These are phyloP conservation scores for Drosophila oshimai DNA, from an alignment of 1,140 invertebrate genomes.

Conservation along the genomic window DNA sequence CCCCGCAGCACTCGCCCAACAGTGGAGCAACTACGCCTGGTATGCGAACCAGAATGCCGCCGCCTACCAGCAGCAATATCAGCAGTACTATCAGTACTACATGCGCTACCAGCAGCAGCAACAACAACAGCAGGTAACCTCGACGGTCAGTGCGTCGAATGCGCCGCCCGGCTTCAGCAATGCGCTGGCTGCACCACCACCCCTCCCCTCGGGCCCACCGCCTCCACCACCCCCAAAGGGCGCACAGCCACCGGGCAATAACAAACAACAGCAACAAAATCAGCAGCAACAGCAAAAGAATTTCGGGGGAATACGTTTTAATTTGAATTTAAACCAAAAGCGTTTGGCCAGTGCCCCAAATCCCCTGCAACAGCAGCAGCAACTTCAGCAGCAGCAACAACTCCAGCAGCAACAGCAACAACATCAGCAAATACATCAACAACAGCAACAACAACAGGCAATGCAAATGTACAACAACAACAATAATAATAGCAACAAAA, in stretches of 20 bases:
- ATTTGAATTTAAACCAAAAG: constrained; percentile 81
- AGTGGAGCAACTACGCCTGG: constrained; percentile 71
- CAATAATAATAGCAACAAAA: constrained; percentile 83
- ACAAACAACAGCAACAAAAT: constrained; percentile 31
- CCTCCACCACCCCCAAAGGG: constrained; percentile 59
- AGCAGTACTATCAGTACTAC: constrained; percentile 78
- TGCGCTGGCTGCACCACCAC: constrained; percentile 61
- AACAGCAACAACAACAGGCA: constrained; percentile 20
- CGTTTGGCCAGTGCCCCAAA: constrained; percentile 68
- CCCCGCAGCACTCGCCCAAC: constrained; percentile 28
- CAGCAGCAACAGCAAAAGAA: constrained; percentile 59
- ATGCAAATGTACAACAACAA: constrained; percentile 27
- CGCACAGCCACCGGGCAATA: constrained; percentile 16
- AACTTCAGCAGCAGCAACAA: constrained; percentile 70
- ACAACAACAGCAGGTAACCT: constrained; percentile 62
- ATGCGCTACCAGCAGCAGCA: constrained; percentile 77
- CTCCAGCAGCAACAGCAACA: constrained; percentile 66
- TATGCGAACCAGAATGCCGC: constrained; percentile 65
- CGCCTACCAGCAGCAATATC: constrained; percentile 73
- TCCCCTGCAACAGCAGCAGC: constrained; percentile 72
- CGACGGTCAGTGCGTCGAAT: constrained; percentile 65
- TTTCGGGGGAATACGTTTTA: constrained; percentile 82
- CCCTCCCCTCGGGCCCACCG: constrained; percentile 67
- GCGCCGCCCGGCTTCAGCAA: constrained; percentile 80
- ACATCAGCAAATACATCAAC: constrained; percentile 54